Conservation (phyloP, 2,113 vertebrate genomes). For the Syngnathus typhle region DNA sequence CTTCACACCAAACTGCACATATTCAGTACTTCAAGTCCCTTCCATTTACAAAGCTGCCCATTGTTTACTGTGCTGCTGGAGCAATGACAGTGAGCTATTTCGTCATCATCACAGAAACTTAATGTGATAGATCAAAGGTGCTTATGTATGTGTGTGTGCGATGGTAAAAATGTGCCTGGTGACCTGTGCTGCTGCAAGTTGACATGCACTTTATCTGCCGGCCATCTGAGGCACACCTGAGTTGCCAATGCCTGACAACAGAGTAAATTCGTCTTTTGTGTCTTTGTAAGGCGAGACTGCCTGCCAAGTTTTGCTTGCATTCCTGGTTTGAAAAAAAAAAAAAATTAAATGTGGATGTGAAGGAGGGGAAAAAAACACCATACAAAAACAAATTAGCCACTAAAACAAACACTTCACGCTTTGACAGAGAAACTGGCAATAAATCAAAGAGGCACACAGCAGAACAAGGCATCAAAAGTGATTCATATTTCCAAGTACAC, state of each 20-base stretch:
- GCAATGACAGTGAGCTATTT: conserved; percentile 41
- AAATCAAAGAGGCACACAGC: conserved; percentile 27
- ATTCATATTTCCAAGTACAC: conserved; percentile 37
- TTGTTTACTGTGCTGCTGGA: conserved; percentile 49
- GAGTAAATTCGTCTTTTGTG: conserved; percentile 50
- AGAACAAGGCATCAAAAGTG: conserved; percentile 42
- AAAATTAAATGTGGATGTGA: neutral
- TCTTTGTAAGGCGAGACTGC: conserved; percentile 18
- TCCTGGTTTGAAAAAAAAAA: neutral
- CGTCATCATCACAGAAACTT: conserved; percentile 47
- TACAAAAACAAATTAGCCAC: conserved; percentile 16
- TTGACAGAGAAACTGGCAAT: conserved; percentile 1
- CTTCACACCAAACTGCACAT: conserved; percentile 70
- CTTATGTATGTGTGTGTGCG: conserved; percentile 4
- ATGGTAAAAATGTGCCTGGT: conserved; percentile 8
- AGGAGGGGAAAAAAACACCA: conserved; percentile 16
- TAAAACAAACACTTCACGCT: conserved; percentile 27
- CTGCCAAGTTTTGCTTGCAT: neutral
- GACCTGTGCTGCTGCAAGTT: conserved; percentile 21
- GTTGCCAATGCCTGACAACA: conserved; percentile 46
- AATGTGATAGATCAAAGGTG: neutral
- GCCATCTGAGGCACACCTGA: conserved; percentile 36
- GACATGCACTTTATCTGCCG: conserved; percentile 45
- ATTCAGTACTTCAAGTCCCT: conserved; percentile 60
- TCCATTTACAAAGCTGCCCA: conserved; percentile 51